Conservation (phyloP, 2,113 vertebrate genomes). For the Ammodytes marinus region DNA sequence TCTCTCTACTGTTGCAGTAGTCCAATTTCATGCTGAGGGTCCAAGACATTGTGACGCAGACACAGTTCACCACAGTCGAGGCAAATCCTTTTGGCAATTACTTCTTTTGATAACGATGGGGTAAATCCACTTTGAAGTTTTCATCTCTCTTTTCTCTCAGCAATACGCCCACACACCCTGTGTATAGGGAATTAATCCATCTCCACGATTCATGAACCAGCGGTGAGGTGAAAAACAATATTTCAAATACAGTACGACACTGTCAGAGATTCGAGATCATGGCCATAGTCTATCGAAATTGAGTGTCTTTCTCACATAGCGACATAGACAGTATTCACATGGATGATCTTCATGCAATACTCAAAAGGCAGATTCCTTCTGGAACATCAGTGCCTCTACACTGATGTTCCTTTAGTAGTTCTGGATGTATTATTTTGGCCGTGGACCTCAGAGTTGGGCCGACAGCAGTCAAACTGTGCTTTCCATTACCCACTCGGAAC, state of each 20-base stretch:
- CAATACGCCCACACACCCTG: conserved; percentile 41
- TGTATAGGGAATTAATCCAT: conserved; percentile 62
- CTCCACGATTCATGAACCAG: conserved; percentile 36
- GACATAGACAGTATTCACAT: conserved; percentile 78
- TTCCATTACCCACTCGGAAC: conserved; percentile 99
- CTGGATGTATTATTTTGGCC: conserved; percentile 85
- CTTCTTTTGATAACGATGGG: conserved; percentile 57
- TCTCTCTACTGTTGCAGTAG: conserved; percentile 63
- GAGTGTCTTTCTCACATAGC: conserved; percentile 60
- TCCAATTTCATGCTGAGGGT: conserved; percentile 71
- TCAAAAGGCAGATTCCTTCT: conserved; percentile 49
- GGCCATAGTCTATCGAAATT: conserved; percentile 54
- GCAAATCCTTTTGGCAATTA: conserved; percentile 70
- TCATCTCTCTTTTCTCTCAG: conserved; percentile 46
- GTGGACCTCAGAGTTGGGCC: conserved; percentile 82
- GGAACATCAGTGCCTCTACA: conserved; percentile 53
- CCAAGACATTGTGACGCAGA: conserved; percentile 66
- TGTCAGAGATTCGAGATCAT: conserved; percentile 63
- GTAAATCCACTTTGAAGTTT: conserved; percentile 67
- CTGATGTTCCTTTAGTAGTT: conserved; percentile 84
- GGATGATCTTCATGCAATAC: conserved; percentile 79
- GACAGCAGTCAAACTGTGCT: conserved; percentile 90
- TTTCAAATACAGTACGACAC: conserved; percentile 64
- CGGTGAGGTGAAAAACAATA: conserved; percentile 51
- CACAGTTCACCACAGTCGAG: conserved; percentile 54